Conservation (phyloP, 2,113 vertebrate genomes). For the Halcyon senegalensis region DNA sequence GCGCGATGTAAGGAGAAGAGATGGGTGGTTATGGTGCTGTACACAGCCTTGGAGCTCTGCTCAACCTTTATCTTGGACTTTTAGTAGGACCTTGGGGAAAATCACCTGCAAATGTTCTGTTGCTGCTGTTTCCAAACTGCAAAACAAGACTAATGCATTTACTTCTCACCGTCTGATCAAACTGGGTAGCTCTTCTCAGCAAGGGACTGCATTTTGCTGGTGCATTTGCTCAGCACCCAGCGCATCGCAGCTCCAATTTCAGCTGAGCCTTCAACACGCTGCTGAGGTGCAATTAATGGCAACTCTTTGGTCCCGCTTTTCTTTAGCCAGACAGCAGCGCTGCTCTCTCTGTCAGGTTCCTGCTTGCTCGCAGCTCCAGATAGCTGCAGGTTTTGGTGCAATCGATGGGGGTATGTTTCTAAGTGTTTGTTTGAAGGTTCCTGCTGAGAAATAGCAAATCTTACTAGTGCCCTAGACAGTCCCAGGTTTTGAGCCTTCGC, state of each 20-base stretch:
- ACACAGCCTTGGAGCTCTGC: not conserved
- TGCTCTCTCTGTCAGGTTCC: not conserved
- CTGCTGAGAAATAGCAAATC: not conserved
- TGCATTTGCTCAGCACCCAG: not conserved
- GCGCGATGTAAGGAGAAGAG: not conserved
- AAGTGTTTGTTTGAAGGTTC: not conserved
- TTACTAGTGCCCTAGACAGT: too few relatives aligned
- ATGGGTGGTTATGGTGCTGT: not conserved
- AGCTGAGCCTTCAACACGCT: not conserved
- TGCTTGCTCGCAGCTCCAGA: not conserved
- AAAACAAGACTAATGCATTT: not conserved
- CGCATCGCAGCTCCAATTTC: not conserved
- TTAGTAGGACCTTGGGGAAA: slow-evolving; percentile 33
- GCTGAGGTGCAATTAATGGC: not conserved
- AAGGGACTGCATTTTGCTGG: not conserved
- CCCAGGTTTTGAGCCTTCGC: not conserved
- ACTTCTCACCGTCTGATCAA: not conserved
- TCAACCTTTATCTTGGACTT: slow-evolving; percentile 6
- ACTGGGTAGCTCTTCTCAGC: not conserved
- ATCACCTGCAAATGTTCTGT: not conserved
- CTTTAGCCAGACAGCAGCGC: not conserved
- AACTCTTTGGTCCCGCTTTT: not conserved
- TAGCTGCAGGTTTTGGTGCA: not conserved
- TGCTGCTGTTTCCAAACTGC: not conserved
- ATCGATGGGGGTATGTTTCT: fast-evolving